Conservation (phyloP, 2,888 invertebrate genomes). For the Leptinotarsa peninsularis region DNA sequence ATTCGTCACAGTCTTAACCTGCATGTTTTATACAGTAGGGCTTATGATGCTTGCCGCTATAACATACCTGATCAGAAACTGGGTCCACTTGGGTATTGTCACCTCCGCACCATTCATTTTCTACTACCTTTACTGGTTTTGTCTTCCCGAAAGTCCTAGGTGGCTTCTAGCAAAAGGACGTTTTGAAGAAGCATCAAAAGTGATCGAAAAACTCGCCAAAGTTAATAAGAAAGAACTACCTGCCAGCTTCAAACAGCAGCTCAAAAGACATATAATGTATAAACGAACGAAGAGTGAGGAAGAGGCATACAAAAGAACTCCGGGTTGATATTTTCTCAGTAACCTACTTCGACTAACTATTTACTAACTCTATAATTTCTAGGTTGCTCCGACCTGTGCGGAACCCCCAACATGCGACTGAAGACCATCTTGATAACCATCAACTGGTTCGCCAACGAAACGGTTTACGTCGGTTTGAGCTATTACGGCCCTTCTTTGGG, state of each 20-base stretch:
- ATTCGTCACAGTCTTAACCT: constrained; percentile 92
- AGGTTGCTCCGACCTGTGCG: constrained; percentile 72
- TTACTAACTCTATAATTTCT: background rate
- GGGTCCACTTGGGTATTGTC: constrained; percentile 83
- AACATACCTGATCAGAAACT: constrained; percentile 87
- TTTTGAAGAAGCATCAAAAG: constrained; percentile 83
- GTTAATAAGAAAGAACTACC: constrained; percentile 84
- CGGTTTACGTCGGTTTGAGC: constrained; percentile 91
- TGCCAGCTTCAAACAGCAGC: constrained; percentile 76
- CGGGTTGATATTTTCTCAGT: constrained; percentile 31
- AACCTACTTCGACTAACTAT: background rate
- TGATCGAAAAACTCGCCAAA: constrained; percentile 81
- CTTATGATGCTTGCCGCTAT: constrained; percentile 85
- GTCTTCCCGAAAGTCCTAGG: constrained; percentile 90
- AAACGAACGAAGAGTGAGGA: constrained; percentile 71
- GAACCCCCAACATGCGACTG: constrained; percentile 89
- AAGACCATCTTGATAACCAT: constrained; percentile 88
- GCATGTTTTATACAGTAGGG: constrained; percentile 89
- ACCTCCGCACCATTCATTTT: constrained; percentile 88
- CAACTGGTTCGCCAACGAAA: constrained; percentile 94
- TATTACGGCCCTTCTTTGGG: constrained; percentile 92
- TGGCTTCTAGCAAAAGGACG: constrained; percentile 87
- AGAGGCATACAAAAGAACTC: constrained; percentile 62
- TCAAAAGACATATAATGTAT: constrained; percentile 79
- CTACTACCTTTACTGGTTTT: constrained; percentile 87